These are phyloP conservation scores for Andrena trimmerana DNA, from an alignment of 2,888 invertebrate genomes.

Conservation along the genomic window DNA sequence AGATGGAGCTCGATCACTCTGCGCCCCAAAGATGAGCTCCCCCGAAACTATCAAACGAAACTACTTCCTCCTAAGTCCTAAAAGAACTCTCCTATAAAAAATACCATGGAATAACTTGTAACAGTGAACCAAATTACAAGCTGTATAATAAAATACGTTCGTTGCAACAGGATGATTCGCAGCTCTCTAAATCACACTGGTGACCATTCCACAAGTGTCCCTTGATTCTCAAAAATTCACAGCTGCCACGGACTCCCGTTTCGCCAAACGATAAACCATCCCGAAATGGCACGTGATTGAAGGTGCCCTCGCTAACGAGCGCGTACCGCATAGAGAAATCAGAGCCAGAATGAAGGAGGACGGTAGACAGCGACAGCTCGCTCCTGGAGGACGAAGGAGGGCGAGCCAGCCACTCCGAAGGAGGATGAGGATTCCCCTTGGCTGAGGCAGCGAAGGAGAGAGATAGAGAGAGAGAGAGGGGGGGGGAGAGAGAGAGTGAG, in stretches of 20 bases:
- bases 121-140: too few relatives aligned
- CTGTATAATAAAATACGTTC: too few relatives aligned
- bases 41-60: not conserved
- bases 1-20: not conserved
- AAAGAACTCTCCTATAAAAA: too few relatives aligned
- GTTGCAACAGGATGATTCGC: too few relatives aligned
- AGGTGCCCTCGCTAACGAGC: not conserved
- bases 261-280: not conserved
- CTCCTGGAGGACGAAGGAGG: conserved; percentile 57
- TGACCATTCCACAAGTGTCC: too few relatives aligned
- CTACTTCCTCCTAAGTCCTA: too few relatives aligned
- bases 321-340: conserved; percentile 31
- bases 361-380: conserved; percentile 65
- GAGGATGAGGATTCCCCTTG: conserved; percentile 69
- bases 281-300: not conserved
- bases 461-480: conserved; percentile 32
- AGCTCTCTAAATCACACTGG: too few relatives aligned
- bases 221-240: too few relatives aligned
- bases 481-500: conserved; percentile 54
- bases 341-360: conserved; percentile 56
- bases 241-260: too few relatives aligned
- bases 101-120: too few relatives aligned
- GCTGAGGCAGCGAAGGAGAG: conserved; percentile 44
- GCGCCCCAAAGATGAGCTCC: not conserved
- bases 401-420: conserved; percentile 49